Percentiles rank a stretch among this genome's conserved stretches.
phyloP scores from a whole-genome alignment of 2,888 invertebrate species.

The Phortica magna region DNA sequence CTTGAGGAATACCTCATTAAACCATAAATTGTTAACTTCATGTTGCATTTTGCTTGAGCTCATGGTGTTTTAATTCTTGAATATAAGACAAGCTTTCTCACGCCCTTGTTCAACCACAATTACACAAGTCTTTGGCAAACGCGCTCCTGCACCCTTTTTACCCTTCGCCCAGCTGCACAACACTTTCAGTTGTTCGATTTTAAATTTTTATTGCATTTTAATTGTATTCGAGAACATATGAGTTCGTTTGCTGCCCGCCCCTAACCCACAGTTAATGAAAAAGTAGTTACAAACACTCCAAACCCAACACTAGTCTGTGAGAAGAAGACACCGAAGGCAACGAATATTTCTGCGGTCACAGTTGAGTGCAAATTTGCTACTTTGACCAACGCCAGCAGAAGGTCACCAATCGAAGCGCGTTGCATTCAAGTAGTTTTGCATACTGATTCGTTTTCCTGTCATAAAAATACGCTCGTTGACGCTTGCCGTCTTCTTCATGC shows the following conservation, averaged over 20 bases:
- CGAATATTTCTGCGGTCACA: conserved; percentile 65
- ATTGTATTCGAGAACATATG: conserved; percentile 48
- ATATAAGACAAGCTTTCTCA: too few relatives aligned
- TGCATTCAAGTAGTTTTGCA: conserved; percentile 15
- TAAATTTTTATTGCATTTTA: conserved; percentile 37
- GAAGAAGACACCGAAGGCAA: not conserved
- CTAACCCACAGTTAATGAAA: conserved; percentile 40
- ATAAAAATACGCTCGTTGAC: not conserved
- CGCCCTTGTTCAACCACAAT: too few relatives aligned
- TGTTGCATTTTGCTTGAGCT: too few relatives aligned
- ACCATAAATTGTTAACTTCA: too few relatives aligned
- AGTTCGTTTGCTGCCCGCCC: conserved; percentile 26
- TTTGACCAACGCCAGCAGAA: conserved; percentile 25
- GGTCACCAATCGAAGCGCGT: conserved; percentile 42
- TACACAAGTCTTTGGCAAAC: too few relatives aligned
- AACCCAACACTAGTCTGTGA: conserved; percentile 19
- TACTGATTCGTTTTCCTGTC: not conserved
- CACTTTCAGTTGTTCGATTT: not conserved
- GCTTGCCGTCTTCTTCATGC: not conserved
- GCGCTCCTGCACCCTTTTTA: too few relatives aligned
- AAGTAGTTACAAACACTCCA: conserved; percentile 41
- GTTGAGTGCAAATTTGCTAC: conserved; percentile 62
- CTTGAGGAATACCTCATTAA: too few relatives aligned
- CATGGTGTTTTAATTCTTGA: too few relatives aligned
- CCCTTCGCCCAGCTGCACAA: not conserved